These are phyloP conservation scores for Tachycineta bicolor DNA, from an alignment of 2,113 vertebrate species.

Conservation along the genomic window DNA sequence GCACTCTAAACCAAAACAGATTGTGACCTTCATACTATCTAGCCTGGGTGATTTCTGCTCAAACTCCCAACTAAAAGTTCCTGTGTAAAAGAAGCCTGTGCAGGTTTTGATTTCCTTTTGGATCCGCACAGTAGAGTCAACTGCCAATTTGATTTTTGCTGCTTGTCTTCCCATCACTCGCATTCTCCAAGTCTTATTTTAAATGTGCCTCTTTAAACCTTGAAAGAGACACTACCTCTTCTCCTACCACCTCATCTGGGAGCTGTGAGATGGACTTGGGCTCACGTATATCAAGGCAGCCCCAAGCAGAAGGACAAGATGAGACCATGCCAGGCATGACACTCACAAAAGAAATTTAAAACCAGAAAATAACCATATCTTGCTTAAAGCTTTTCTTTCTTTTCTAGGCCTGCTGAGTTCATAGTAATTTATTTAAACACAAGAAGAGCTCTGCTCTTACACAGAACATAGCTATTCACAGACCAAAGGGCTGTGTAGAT, in stretches of 20 bases:
- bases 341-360: not conserved
- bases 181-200: not conserved
- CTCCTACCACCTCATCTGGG: not conserved
- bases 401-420: not conserved
- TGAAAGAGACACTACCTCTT: not conserved
- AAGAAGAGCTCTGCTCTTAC: not conserved
- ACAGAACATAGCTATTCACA: not conserved
- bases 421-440: not conserved
- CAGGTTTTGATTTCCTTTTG: not conserved
- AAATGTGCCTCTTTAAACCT: not conserved
- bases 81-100: not conserved
- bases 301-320: not conserved
- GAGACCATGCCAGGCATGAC: not conserved
- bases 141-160: not conserved
- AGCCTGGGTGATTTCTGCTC: not conserved
- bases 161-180: not conserved
- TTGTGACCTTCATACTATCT: not conserved
- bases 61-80: not conserved
- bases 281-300: not conserved
- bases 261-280: not conserved
- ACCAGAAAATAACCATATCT: not conserved
- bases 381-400: not conserved
- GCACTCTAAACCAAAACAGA: not conserved
- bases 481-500: not conserved
- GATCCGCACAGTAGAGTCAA: not conserved